These are phyloP conservation scores for Drosophila sordidula DNA, from an alignment of 2,888 invertebrate genomes.

Conservation along the genomic window DNA sequence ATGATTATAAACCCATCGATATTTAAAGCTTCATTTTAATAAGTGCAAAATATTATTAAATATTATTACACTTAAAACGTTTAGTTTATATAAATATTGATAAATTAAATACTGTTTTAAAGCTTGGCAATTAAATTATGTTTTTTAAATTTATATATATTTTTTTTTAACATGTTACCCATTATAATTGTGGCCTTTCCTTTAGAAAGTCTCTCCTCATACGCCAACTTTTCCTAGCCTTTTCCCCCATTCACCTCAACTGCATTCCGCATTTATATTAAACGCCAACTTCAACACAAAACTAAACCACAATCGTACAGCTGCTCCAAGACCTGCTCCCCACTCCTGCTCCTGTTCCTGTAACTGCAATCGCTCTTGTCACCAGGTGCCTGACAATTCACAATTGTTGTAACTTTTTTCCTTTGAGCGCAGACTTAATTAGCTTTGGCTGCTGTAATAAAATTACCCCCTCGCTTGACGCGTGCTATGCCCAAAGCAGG, in stretches of 20 bases:
- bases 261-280: conserved; percentile 11
- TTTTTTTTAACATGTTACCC: too few species aligned
- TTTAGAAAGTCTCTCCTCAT: neutral
- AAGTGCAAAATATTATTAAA: too few species aligned
- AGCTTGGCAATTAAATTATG: too few species aligned
- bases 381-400: conserved; percentile 45
- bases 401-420: conserved; percentile 54
- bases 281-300: conserved; percentile 47
- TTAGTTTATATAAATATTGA: too few species aligned
- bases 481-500: conserved; percentile 50
- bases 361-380: conserved; percentile 8
- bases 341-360: conserved; percentile 6
- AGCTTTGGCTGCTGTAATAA: conserved; percentile 63
- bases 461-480: conserved; percentile 43
- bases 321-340: conserved; percentile 28
- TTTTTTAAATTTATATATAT: too few species aligned
- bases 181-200: neutral
- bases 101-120: too few species aligned
- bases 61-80: too few species aligned
- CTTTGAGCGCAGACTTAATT: conserved; percentile 67
- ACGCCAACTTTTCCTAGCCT: neutral
- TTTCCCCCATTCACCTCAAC: neutral
- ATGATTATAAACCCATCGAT: too few species aligned
- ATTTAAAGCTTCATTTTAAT: too few species aligned
- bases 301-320: conserved; percentile 52